These are phyloP conservation scores for Agrilus mali DNA, from an alignment of 2,888 invertebrate species.

Conservation along the genomic window DNA sequence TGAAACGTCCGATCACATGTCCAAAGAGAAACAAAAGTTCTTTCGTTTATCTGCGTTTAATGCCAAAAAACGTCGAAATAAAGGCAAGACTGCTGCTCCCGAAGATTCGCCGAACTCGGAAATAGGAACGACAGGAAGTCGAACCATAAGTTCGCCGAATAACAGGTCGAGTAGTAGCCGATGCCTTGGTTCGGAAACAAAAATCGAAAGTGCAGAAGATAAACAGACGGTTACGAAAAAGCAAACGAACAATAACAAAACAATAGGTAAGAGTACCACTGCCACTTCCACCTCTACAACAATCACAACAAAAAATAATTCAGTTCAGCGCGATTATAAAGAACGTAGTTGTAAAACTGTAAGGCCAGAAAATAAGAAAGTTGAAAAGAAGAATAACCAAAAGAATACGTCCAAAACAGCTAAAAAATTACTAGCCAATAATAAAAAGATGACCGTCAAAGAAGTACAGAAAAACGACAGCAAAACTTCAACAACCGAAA, in stretches of 20 bases:
- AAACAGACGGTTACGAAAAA: background rate
- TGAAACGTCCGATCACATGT: slow-evolving; percentile 62
- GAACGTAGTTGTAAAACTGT: slow-evolving; percentile 2
- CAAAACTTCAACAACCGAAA: slow-evolving; percentile 4
- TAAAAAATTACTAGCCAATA: no score
- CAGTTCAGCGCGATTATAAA: no score
- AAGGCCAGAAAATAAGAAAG: slow-evolving; percentile 6
- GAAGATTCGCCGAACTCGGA: slow-evolving; percentile 9
- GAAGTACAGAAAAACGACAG: no score
- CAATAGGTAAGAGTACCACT: background rate
- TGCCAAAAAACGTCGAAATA: slow-evolving; percentile 41
- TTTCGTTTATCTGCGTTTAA: slow-evolving; percentile 72
- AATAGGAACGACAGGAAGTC: slow-evolving; percentile 4
- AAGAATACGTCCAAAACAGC: no score
- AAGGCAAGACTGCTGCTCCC: slow-evolving; percentile 13
- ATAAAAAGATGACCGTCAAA: no score
- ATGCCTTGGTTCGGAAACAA: background rate
- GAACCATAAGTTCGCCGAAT: slow-evolving; percentile 1
- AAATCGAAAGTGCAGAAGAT: background rate
- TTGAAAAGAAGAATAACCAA: slow-evolving; percentile 4
- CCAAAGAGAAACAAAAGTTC: slow-evolving; percentile 80
- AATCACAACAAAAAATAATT: background rate
- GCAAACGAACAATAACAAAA: slow-evolving; percentile 1
- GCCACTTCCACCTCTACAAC: no score
- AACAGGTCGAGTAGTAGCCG: slow-evolving; percentile 2